phyloP scores from a whole-genome alignment of 2,888 invertebrate genomes.

The Agrotis segetum region DNA sequence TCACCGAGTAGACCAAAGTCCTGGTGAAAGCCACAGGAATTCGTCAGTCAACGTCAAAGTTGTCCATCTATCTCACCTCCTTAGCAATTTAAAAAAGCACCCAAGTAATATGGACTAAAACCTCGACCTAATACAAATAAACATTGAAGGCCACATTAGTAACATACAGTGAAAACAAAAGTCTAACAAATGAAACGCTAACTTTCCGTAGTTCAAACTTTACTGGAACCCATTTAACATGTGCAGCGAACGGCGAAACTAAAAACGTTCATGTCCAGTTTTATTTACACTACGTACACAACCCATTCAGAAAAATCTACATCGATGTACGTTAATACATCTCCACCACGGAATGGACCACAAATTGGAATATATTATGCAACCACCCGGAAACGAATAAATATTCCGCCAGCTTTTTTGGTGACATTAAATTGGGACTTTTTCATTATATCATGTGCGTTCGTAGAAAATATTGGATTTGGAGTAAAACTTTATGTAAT shows the following conservation, averaged over 20 bases:
- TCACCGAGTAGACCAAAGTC: too few relatives aligned
- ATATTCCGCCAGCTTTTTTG: conserved; percentile 4
- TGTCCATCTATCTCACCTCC: background rate
- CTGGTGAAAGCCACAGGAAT: too few relatives aligned
- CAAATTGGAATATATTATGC: conserved; percentile 9
- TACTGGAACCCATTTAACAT: conserved; percentile 14
- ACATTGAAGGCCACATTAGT: conserved; percentile 5
- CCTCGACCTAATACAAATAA: background rate
- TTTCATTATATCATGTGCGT: background rate
- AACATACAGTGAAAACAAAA: conserved; percentile 20
- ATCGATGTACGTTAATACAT: conserved; percentile 18
- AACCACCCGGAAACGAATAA: conserved; percentile 20
- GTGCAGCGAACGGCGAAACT: conserved; percentile 19
- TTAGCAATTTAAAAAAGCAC: background rate
- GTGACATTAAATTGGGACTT: background rate
- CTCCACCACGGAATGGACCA: conserved; percentile 11
- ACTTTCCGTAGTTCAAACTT: conserved; percentile 23
- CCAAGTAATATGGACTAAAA: background rate
- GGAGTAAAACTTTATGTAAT: background rate
- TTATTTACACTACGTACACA: conserved; percentile 22
- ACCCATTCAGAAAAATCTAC: background rate
- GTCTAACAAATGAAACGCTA: conserved; percentile 22
- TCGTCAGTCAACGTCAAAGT: too few relatives aligned
- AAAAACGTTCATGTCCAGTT: conserved; percentile 14
- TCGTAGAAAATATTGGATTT: background rate